Percentiles rank a stretch among this genome's conserved stretches.
Conservation (phyloP, 2,113 vertebrate genomes). For the Sclerurus mexicanus region DNA sequence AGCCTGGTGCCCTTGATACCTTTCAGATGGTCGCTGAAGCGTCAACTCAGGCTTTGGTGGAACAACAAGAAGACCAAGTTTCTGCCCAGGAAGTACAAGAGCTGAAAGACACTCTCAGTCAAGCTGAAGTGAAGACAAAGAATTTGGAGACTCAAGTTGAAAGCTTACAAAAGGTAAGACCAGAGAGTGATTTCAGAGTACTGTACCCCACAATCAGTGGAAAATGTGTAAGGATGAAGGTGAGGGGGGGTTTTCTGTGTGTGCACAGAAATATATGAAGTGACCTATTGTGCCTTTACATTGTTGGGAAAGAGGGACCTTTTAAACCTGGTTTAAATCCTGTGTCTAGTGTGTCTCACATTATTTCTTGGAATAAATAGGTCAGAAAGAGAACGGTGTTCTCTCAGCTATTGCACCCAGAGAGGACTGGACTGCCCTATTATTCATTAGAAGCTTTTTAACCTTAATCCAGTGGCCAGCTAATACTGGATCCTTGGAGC, state of each 20-base stretch:
- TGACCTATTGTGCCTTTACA: neutral
- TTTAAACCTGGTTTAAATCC: neutral
- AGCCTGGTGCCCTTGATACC: neutral
- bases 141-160: slow-evolving; percentile 87
- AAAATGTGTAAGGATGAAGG: neutral
- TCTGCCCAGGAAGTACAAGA: slow-evolving; percentile 88
- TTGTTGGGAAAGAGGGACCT: neutral
- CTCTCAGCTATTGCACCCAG: neutral
- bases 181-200: neutral
- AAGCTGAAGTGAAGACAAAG: slow-evolving; percentile 83
- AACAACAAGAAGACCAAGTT: slow-evolving; percentile 84
- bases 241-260: neutral
- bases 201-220: neutral
- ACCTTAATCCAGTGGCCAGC: neutral
- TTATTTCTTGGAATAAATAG: neutral
- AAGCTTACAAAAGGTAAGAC: slow-evolving; percentile 83
- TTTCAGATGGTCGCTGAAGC: slow-evolving; percentile 82
- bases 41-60: slow-evolving; percentile 79
- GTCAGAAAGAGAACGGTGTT: neutral
- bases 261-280: neutral
- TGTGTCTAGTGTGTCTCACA: neutral
- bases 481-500: neutral
- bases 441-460: neutral
- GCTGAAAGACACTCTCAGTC: slow-evolving; percentile 82
- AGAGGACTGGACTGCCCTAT: neutral